phyloP scores from a whole-genome alignment of 2,797 vertebrate genomes.

The Microchirus variegatus region DNA sequence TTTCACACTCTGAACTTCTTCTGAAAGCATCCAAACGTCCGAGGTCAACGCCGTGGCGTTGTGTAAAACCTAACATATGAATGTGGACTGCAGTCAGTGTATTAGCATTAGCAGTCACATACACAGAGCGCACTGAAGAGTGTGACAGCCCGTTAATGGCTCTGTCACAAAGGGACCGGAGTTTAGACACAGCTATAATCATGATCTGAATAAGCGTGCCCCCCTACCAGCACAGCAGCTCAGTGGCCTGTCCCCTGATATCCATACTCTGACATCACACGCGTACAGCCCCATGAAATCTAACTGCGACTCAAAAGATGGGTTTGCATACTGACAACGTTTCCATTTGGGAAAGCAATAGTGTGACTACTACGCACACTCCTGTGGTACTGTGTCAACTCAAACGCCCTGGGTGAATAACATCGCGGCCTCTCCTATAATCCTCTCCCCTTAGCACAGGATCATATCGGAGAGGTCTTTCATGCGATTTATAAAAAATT shows the following conservation, averaged over 20 bases:
- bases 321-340: slow-evolving; percentile 59
- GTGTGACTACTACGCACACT: slow-evolving; percentile 43
- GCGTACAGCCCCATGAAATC: slow-evolving; percentile 59
- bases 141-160: slow-evolving; percentile 77
- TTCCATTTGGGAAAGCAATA: slow-evolving; percentile 48
- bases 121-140: slow-evolving; percentile 64
- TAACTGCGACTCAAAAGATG: slow-evolving; percentile 47
- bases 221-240: slow-evolving; percentile 62
- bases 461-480: slow-evolving; percentile 56
- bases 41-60: slow-evolving; percentile 54
- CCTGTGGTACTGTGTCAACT: slow-evolving; percentile 42
- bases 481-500: slow-evolving; percentile 60
- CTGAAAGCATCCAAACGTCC: slow-evolving; percentile 36
- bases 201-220: slow-evolving; percentile 74
- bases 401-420: slow-evolving; percentile 50
- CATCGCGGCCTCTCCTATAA: slow-evolving; percentile 50
- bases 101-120: slow-evolving; percentile 72
- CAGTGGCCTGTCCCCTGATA: slow-evolving; percentile 64
- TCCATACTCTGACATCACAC: slow-evolving; percentile 61
- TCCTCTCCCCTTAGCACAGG: slow-evolving; percentile 39
- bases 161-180: slow-evolving; percentile 76
- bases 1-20: slow-evolving; percentile 29
- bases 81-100: slow-evolving; percentile 62
- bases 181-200: slow-evolving; percentile 80
- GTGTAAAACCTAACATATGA: slow-evolving; percentile 56